Evolutionary conservation across 2,888 invertebrate species (phyloP).

Genomic region (Microctonus hyperodae): DNA sequence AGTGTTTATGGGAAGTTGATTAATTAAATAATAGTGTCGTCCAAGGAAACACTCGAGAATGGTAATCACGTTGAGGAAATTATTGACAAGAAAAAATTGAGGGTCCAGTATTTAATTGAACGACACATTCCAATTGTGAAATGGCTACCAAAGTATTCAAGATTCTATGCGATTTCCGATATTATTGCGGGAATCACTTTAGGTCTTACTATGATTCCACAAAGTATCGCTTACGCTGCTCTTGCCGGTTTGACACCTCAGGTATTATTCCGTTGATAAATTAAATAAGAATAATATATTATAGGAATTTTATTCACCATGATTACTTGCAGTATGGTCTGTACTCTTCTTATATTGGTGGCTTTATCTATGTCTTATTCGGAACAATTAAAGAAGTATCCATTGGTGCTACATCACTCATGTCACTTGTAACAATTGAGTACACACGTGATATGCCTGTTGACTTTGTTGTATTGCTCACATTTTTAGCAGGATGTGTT

Average conservation of each 20-base stretch:
- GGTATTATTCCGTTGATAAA: conserved; percentile 55
- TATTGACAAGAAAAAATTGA: conserved; percentile 7
- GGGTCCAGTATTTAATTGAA: conserved; percentile 32
- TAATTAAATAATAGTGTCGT: not conserved
- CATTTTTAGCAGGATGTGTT: conserved; percentile 79
- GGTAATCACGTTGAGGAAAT: conserved; percentile 15
- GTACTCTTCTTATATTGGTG: conserved; percentile 88
- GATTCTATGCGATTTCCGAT: conserved; percentile 77
- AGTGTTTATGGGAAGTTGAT: not conserved
- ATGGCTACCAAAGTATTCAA: conserved; percentile 77
- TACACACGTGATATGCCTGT: conserved; percentile 74
- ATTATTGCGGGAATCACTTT: conserved; percentile 88
- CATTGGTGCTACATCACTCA: conserved; percentile 92
- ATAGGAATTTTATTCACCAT: not conserved
- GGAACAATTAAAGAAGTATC: conserved; percentile 89
- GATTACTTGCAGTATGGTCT: conserved; percentile 75
- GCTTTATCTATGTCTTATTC: conserved; percentile 83
- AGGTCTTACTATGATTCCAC: conserved; percentile 91
- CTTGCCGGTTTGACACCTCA: conserved; percentile 86
- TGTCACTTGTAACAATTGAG: conserved; percentile 85
- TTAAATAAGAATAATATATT: conserved; percentile 6
- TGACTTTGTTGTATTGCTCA: conserved; percentile 77
- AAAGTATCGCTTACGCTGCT: conserved; percentile 90
- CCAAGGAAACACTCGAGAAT: conserved; percentile 29
- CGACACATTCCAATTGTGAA: conserved; percentile 66